Conservation (phyloP, 1,140 invertebrate genomes). For the Latrodectus geometricus region DNA sequence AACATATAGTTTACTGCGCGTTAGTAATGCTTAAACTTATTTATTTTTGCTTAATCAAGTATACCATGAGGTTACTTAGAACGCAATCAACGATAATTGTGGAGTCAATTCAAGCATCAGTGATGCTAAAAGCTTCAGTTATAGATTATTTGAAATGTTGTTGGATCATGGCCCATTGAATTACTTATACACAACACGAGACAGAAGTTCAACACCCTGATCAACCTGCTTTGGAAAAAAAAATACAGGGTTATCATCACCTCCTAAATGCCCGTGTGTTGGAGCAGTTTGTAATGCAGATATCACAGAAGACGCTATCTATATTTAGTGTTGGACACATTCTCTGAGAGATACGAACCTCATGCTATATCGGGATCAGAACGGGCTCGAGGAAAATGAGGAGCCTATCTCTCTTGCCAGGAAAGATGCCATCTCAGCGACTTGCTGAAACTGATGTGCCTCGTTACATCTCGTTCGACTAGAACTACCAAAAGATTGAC, state of each 20-base stretch:
- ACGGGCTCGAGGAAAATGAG: neutral
- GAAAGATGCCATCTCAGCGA: constrained; percentile 28
- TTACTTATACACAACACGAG: neutral
- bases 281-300: constrained; percentile 16
- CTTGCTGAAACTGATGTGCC: constrained; percentile 16
- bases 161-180: neutral
- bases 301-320: constrained; percentile 21
- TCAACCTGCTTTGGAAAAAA: constrained; percentile 17
- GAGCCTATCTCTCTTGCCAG: constrained; percentile 1
- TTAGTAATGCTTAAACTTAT: no score
- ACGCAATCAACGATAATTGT: no score
- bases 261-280: constrained; percentile 3
- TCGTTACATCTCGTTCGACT: constrained; percentile 21
- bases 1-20: no score
- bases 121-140: neutral
- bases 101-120: no score
- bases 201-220: constrained; percentile 35
- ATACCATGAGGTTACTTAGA: no score
- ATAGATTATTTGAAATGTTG: neutral
- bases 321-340: constrained; percentile 46
- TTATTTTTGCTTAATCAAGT: no score
- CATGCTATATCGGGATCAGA: constrained; percentile 17
- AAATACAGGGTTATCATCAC: neutral
- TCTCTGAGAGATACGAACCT: constrained; percentile 12
- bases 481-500: neutral